Evolutionary conservation across 2,797 vertebrate genomes (phyloP).

Genomic region (Chiloscyllium punctatum): DNA sequence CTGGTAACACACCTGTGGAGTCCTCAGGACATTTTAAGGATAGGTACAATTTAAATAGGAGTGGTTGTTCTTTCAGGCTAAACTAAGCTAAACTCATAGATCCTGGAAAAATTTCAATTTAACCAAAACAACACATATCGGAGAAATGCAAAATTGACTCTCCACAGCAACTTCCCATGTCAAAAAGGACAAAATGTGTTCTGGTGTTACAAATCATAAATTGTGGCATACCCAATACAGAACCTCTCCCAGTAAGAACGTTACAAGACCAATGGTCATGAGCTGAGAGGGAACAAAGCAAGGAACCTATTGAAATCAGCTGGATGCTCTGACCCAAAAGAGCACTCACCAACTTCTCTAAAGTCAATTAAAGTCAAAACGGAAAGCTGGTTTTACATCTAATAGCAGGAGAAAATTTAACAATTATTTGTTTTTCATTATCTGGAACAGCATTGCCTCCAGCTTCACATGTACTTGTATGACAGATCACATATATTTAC

Average conservation of each 20-base stretch:
- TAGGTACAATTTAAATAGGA: background rate
- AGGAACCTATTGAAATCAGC: background rate
- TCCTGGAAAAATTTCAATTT: background rate
- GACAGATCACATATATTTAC: background rate
- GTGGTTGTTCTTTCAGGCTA: background rate
- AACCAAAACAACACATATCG: background rate
- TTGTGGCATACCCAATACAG: no score
- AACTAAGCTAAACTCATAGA: background rate
- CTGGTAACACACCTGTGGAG: background rate
- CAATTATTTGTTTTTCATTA: background rate
- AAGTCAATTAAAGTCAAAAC: slow-evolving; percentile 12
- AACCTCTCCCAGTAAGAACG: background rate
- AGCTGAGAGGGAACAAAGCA: background rate
- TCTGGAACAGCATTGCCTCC: background rate
- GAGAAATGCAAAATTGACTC: background rate
- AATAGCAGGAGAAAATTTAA: background rate
- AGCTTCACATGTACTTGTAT: background rate
- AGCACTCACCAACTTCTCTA: background rate
- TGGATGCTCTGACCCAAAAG: background rate
- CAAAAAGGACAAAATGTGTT: background rate
- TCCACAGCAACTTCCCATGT: background rate
- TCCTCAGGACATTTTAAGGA: background rate
- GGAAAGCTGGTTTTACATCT: background rate
- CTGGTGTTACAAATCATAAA: background rate
- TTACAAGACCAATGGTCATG: background rate